phyloP scores from a whole-genome alignment of 1,140 invertebrate species.

The Periplaneta americana region DNA sequence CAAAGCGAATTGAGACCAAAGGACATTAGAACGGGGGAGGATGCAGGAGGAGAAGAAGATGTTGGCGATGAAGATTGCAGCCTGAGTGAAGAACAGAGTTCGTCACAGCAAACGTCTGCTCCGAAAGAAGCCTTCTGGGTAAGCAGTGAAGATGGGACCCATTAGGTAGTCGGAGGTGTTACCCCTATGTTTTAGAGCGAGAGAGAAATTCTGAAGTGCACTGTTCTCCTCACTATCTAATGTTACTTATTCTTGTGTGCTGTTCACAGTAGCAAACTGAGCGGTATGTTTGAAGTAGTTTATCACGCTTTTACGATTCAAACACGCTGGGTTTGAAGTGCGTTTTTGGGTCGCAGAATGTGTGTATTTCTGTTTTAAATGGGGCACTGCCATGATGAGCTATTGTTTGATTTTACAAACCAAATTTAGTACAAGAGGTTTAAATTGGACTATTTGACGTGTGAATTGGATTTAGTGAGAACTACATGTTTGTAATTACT shows the following conservation, averaged over 20 bases:
- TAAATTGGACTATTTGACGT: too few species aligned
- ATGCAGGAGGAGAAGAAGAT: slow-evolving; percentile 35
- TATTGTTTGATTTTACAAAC: too few species aligned
- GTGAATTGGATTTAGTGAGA: too few species aligned
- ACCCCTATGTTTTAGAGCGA: neutral
- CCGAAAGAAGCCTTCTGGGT: slow-evolving; percentile 16
- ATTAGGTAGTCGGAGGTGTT: neutral
- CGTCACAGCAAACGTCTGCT: neutral
- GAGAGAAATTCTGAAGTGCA: neutral
- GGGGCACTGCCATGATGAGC: neutral
- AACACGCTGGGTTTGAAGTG: neutral
- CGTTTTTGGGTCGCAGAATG: neutral
- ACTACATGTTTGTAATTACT: too few species aligned
- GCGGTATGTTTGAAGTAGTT: neutral
- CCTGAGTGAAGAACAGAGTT: neutral
- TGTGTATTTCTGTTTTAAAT: neutral
- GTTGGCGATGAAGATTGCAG: slow-evolving; percentile 25
- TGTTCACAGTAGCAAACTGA: neutral
- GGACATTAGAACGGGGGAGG: slow-evolving; percentile 29
- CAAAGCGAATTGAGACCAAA: neutral
- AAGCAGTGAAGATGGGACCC: slow-evolving; percentile 4
- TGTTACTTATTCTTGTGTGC: too few species aligned
- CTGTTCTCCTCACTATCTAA: neutral
- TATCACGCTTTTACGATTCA: neutral
- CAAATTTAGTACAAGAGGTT: too few species aligned